Conservation (phyloP, 2,888 invertebrate genomes). For the Chironomus riparius region DNA sequence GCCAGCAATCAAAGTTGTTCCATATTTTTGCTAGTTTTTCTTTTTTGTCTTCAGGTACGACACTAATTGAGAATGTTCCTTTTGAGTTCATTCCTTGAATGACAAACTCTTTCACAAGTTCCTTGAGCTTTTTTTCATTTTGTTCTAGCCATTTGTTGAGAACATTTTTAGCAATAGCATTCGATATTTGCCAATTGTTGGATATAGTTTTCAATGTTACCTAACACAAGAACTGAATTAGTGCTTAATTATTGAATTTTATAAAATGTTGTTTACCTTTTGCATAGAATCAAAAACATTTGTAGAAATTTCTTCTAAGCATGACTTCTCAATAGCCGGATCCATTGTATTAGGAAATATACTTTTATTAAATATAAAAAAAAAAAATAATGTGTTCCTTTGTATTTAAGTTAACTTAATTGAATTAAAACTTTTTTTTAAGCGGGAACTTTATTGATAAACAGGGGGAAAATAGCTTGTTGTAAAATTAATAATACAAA, state of each 20-base stretch:
- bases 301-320: conserved; percentile 22
- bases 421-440: too few relatives aligned
- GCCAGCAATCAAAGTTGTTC: conserved; percentile 1
- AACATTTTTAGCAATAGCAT: background rate
- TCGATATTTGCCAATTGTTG: conserved; percentile 8
- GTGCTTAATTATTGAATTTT: background rate
- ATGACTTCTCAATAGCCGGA: background rate
- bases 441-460: too few relatives aligned
- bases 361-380: background rate
- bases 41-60: background rate
- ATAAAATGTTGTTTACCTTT: background rate
- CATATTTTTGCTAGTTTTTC: background rate
- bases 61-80: background rate
- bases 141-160: conserved; percentile 3
- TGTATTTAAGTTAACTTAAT: too few relatives aligned
- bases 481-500: too few relatives aligned
- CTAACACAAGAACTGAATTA: background rate
- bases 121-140: background rate
- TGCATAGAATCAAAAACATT: conserved; percentile 2
- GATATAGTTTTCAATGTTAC: conserved; percentile 11
- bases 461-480: too few relatives aligned
- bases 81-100: background rate
- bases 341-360: background rate
- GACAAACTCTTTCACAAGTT: conserved; percentile 4
- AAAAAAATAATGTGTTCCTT: too few relatives aligned